These are phyloP conservation scores for Agrochola lota DNA, from an alignment of 2,888 invertebrate genomes.

Conservation along the genomic window DNA sequence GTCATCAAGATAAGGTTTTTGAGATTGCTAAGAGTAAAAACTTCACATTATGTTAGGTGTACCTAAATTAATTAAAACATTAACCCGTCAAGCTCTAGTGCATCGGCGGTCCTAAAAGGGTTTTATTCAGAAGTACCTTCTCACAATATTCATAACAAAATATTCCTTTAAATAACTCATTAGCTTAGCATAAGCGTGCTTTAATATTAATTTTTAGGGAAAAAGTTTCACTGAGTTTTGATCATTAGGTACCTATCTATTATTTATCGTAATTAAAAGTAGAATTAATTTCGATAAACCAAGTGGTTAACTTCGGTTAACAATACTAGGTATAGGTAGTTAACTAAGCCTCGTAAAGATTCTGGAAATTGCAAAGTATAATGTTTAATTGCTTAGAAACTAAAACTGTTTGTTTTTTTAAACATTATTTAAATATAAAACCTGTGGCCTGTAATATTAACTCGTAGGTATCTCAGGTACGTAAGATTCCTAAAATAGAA, in stretches of 20 bases:
- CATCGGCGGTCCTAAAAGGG: conserved; percentile 21
- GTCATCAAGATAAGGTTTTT: conserved; percentile 44
- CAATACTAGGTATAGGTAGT: conserved; percentile 2
- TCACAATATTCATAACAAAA: not conserved
- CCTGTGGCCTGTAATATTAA: not conserved
- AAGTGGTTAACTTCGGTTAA: conserved; percentile 12
- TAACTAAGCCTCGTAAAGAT: conserved; percentile 23
- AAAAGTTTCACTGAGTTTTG: not conserved
- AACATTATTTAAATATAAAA: conserved; percentile 13
- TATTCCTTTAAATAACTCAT: not conserved
- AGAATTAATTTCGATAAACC: conserved; percentile 20
- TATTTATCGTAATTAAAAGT: not conserved
- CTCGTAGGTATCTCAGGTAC: not conserved
- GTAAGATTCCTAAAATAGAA: conserved; percentile 27
- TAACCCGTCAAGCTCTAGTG: conserved; percentile 28
- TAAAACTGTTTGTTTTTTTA: too few species aligned
- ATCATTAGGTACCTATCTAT: not conserved
- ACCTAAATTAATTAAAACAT: conserved; percentile 20
- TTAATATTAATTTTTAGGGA: not conserved
- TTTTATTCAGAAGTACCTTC: not conserved
- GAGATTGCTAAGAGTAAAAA: conserved; percentile 28
- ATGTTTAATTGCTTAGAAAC: not conserved
- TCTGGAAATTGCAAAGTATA: conserved; percentile 15
- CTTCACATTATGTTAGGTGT: conserved; percentile 14
- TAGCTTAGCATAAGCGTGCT: not conserved